Percentiles rank a stretch among this genome's conserved stretches.
These are phyloP conservation scores for Oryzias javanicus DNA, from an alignment of 2,113 vertebrate species.

Conservation along the genomic window DNA sequence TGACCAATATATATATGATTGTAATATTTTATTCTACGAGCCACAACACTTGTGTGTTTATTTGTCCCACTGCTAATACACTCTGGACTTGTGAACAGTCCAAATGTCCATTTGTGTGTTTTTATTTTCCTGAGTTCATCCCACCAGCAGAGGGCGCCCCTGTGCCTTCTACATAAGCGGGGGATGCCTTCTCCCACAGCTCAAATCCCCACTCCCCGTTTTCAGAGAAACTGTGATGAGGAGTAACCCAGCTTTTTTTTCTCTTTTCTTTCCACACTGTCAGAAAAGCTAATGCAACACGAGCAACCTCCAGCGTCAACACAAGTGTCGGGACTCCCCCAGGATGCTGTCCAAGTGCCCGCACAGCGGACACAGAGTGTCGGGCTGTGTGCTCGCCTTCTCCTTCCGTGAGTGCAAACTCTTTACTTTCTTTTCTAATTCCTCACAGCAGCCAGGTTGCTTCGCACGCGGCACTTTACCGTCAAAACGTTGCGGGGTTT, in stretches of 20 bases:
- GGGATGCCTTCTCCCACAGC: conserved; percentile 31
- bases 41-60: too few species aligned
- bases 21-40: too few species aligned
- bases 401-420: conserved; percentile 67
- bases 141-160: conserved; percentile 69
- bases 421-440: conserved; percentile 44
- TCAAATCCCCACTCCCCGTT: conserved; percentile 48
- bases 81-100: too few species aligned
- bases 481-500: background rate
- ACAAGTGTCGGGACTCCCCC: conserved; percentile 34
- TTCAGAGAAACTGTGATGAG: conserved; percentile 43
- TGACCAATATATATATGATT: too few species aligned
- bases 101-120: background rate
- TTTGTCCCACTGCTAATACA: too few species aligned
- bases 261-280: conserved; percentile 35
- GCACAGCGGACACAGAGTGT: conserved; percentile 48
- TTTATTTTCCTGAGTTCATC: conserved; percentile 18
- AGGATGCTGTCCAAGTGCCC: conserved; percentile 59
- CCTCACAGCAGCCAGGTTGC: conserved; percentile 2
- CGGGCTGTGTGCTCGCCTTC: conserved; percentile 56
- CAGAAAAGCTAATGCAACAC: conserved; percentile 44
- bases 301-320: conserved; percentile 17
- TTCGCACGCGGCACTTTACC: too few species aligned
- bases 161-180: conserved; percentile 44
- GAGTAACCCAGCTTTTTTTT: conserved; percentile 39